Base-by-base conservation (phyloP, 2,888 invertebrate genomes). In the Netelia melanura region DNA sequence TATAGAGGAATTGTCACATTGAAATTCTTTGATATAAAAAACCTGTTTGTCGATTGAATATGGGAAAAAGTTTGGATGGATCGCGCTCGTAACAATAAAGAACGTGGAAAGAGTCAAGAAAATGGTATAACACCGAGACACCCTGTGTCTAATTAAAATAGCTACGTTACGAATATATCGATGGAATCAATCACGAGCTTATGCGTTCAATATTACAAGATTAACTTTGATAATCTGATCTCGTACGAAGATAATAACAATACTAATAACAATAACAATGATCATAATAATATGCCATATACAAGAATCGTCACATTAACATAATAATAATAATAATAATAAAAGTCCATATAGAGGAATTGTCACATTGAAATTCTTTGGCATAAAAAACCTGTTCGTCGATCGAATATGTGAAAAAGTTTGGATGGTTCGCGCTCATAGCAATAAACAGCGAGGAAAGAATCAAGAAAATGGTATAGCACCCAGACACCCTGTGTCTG, bases 151-250 rank as follows among this genome's bases (percentile, higher is more conserved):
- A 87, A 90, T 89, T 88, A 87, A 89, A 88, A 85, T 88, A 81
- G 84, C n/a, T 67, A 81, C 80, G 85, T 90, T 88, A 89, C 87
- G 87, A 87, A 86, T 85, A 87, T 88, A 86, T 80, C 81, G 82
- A 83, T 85, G 70, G 61, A 72, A 86, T 74, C 80, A 25, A 11
- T 61, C 38, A 38, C 64, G 23, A 52, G 61, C 23, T 71, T 38
- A 21, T 72, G 56, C 56, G 64, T 64, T 25, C 9, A 21, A 65
- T 54, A 58, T 52, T 58, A 58, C 48, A 58, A 23, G 38, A 21
- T 61, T 71, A 43, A 30, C 67, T 52, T 67, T 54, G 30, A 67
- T 82, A 17, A 54, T 30, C 1, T 23, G 52, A 52, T n/a, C 52
- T n/a, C n/a, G 52, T 14, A 5, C 3, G 5, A 30, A 3, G 30